These are phyloP conservation scores for Marmota monax DNA, from an alignment of 2,113 vertebrate genomes.

Conservation along the genomic window DNA sequence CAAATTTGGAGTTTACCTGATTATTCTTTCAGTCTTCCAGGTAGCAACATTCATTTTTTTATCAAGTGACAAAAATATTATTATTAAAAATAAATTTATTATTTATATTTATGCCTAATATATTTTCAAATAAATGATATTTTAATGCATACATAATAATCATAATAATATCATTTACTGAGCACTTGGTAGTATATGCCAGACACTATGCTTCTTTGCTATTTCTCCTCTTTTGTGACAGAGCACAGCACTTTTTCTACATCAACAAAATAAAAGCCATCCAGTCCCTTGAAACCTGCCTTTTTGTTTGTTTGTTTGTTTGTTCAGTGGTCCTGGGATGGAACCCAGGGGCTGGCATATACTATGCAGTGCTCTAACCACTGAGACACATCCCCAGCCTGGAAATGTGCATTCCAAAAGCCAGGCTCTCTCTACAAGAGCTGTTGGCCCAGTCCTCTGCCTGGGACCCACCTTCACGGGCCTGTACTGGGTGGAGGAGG, in stretches of 20 bases:
- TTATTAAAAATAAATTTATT: not conserved
- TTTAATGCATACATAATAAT: not conserved
- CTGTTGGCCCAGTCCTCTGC: accelerated
- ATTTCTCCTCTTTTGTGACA: not conserved
- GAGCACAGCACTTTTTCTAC: not conserved
- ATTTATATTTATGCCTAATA: not conserved
- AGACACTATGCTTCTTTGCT: not conserved
- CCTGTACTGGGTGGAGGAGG: not conserved
- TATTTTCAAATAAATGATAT: not conserved
- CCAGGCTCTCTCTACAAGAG: too few relatives aligned
- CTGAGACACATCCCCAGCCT: not conserved
- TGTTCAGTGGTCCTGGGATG: not conserved
- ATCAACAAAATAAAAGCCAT: not conserved
- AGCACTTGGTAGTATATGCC: not conserved
- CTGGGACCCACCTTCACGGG: not conserved
- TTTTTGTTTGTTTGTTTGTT: not conserved
- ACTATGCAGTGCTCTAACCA: not conserved
- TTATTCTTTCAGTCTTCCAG: not conserved
- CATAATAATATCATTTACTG: not conserved
- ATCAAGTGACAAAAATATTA: not conserved
- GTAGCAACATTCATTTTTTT: not conserved
- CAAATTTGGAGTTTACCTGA: not conserved
- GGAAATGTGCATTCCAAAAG: not conserved
- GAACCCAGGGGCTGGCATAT: not conserved
- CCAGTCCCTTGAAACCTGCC: not conserved